Conservation (phyloP, 2,113 vertebrate genomes). For the Dolichallabes microphthalmus region DNA sequence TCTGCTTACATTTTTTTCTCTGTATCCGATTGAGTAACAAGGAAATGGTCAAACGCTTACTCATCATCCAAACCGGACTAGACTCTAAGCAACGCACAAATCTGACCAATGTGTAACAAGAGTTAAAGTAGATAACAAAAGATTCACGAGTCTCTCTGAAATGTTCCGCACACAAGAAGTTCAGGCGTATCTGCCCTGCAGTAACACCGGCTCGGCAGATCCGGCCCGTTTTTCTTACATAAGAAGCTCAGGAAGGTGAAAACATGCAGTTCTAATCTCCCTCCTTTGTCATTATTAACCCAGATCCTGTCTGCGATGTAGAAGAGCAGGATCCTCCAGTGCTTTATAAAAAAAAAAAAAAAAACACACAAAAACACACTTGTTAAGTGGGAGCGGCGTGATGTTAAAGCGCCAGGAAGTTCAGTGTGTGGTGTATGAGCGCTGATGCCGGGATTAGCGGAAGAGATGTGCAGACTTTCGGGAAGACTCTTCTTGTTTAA, state of each 20-base stretch:
- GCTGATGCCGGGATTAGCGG: too few relatives aligned
- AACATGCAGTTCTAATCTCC: not conserved
- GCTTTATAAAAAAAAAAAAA: not conserved
- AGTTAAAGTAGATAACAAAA: not conserved
- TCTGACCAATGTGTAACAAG: not conserved
- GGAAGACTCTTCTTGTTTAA: too few relatives aligned
- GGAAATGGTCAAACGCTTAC: not conserved
- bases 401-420: too few relatives aligned
- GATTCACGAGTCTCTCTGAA: not conserved
- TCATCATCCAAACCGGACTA: not conserved
- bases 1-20: not conserved
- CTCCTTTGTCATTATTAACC: constrained; percentile 21
- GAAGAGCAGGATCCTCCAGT: not conserved
- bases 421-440: too few relatives aligned
- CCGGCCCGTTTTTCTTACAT: not conserved
- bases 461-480: too few relatives aligned
- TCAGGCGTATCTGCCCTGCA: not conserved
- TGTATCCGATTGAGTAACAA: too few relatives aligned
- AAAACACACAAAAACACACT: too few relatives aligned
- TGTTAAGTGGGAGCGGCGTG: too few relatives aligned
- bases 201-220: not conserved
- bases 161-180: not conserved
- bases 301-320: not conserved
- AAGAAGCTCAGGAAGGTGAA: not conserved
- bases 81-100: not conserved